Evolutionary conservation across 1,140 invertebrate species (phyloP), one percentile per base, ranked within the genome.

Genomic region (Theocolax elegans): DNA sequence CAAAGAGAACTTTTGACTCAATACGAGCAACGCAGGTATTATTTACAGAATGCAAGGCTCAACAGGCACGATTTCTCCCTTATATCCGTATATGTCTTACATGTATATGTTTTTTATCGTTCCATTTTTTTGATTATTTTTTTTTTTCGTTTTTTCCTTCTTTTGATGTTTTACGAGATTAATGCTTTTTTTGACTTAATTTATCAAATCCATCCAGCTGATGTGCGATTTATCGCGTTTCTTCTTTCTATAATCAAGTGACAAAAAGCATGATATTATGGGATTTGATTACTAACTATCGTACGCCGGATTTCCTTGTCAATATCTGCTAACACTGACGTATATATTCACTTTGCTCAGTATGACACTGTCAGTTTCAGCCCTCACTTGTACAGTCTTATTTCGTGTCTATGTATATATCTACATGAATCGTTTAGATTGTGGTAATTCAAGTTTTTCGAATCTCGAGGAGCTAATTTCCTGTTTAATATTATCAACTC

Each of bases 331-430:
- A 86, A 86, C 85, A 86, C 85, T 86, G 84, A 86, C 79, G 83
- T 84, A 86, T 85, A 85, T 86, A 84, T 86, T 85, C 80, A 84
- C 81, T 80, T 85, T 85, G 84, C 85, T 86, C 85, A 86, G 84
- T 86, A 86, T 86, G 76, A 86, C 85, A 86, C 76, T 86, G 85
- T 81, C 85, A 84, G 81, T 85, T 83, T 80, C 82, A 81, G 81
- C 72, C 79, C 82, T 82, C 79, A 79, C 70, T 72, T 67, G 23
- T 58, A 40, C 54, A 58, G 25, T 58, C 21, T 48, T 48, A 46
- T 35, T 46, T 46, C 17, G 3, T 9, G 44, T 46, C 17, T 27
- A 44, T 44, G 13, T 44, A 23, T 15, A 60, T 46, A 31, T 29
- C 38, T 40, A 58, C 29, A n/a, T n/a, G n/a, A n/a, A n/a, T n/a